A percentile compares a stretch with the other conserved stretches of the same genome.
phyloP scores from a whole-genome alignment of 2,797 vertebrate species.

The Natrix natrix region DNA sequence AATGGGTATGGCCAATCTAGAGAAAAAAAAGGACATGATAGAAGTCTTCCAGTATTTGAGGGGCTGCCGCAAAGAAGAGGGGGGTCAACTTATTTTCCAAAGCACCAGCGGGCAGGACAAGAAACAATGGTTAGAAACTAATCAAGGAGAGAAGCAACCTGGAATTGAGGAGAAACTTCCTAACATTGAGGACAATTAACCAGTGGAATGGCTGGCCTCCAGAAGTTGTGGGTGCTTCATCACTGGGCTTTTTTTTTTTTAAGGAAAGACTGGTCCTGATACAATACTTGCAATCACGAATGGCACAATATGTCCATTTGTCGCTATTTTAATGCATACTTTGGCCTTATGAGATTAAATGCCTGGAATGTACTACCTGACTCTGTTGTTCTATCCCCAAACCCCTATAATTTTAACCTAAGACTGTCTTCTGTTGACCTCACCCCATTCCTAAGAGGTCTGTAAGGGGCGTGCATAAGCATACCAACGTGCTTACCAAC shows the following conservation, averaged over 20 bases:
- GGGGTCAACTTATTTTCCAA: not conserved
- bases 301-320: not conserved
- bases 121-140: not conserved
- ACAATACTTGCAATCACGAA: not conserved
- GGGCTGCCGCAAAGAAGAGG: not conserved
- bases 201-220: too few species aligned
- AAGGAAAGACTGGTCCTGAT: not conserved
- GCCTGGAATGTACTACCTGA: too few species aligned
- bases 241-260: too few species aligned
- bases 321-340: not conserved
- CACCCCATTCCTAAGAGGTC: too few species aligned
- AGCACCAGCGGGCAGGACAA: not conserved
- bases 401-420: too few species aligned
- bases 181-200: not conserved
- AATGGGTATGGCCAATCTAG: not conserved
- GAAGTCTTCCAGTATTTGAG: not conserved
- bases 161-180: not conserved
- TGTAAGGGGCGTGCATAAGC: too few species aligned
- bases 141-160: not conserved
- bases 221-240: too few species aligned
- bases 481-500: too few species aligned
- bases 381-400: too few species aligned
- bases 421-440: too few species aligned
- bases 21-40: not conserved
- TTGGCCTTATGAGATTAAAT: not conserved